phyloP scores from a whole-genome alignment of 2,797 vertebrate species.

The Macropus fuliginosus region DNA sequence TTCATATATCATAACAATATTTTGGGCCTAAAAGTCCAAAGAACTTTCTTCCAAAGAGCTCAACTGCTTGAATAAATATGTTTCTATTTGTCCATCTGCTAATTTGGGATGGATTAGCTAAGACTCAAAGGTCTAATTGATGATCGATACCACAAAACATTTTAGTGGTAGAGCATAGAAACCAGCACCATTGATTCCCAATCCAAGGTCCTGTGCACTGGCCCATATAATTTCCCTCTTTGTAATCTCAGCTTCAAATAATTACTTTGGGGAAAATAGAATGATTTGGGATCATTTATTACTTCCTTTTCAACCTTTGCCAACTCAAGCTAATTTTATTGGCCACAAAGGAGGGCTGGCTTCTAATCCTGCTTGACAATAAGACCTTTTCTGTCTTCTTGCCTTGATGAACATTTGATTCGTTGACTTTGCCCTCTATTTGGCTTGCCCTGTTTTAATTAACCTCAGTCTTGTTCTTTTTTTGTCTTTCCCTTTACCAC shows the following conservation, averaged over 20 bases:
- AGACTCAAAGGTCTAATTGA: not conserved
- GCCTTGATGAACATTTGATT: conserved; percentile 76
- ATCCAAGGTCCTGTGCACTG: not conserved
- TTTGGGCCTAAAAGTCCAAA: not conserved
- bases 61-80: not conserved
- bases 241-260: not conserved
- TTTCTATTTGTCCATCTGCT: not conserved
- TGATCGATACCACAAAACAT: not conserved
- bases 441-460: conserved; percentile 72
- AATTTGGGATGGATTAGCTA: not conserved
- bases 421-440: conserved; percentile 67
- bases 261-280: conserved; percentile 43
- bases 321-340: conserved; percentile 71
- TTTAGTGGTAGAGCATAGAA: not conserved
- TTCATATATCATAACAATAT: not conserved
- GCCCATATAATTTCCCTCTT: not conserved
- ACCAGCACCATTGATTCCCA: not conserved
- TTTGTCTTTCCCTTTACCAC: not conserved
- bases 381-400: conserved; percentile 75
- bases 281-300: conserved; percentile 50
- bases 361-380: conserved; percentile 68
- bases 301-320: conserved; percentile 65
- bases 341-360: conserved; percentile 71
- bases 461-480: conserved; percentile 69
- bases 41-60: not conserved